Conservation (phyloP, 2,888 invertebrate species). For the Ophion obscuratus region DNA sequence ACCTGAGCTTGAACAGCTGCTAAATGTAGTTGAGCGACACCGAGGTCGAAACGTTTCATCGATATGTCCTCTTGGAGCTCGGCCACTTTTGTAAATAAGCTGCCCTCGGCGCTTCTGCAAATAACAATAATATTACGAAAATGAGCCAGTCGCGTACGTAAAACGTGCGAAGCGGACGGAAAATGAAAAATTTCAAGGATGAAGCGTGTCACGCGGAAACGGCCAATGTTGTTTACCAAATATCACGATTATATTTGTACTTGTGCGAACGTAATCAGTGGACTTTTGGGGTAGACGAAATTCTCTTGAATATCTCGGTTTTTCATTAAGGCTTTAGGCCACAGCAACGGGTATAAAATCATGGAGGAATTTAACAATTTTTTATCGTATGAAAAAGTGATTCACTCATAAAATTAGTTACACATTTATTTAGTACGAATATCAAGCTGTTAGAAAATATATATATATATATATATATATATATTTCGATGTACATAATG, state of each 20-base stretch:
- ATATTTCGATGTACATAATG: no score
- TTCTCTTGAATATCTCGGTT: background rate
- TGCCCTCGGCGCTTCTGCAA: slow-evolving; percentile 88
- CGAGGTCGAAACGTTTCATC: slow-evolving; percentile 96
- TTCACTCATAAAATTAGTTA: no score
- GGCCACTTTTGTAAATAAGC: slow-evolving; percentile 96
- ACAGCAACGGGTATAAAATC: no score
- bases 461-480: no score
- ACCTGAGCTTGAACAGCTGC: slow-evolving; percentile 97
- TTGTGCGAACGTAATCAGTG: background rate
- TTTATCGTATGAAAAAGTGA: no score
- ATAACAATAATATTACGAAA: slow-evolving; percentile 42
- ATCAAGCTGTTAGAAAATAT: no score
- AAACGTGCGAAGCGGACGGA: background rate
- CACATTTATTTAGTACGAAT: no score
- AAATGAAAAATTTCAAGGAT: background rate
- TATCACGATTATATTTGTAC: background rate
- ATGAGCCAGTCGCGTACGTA: background rate
- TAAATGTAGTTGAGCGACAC: slow-evolving; percentile 95
- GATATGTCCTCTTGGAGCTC: slow-evolving; percentile 98
- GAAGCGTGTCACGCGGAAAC: background rate
- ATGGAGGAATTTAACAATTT: no score
- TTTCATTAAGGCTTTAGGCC: no score
- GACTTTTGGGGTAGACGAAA: background rate
- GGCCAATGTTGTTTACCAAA: background rate